Evolutionary conservation across 2,888 invertebrate species (phyloP).

Genomic region (Sphaerophoria taeniata): DNA sequence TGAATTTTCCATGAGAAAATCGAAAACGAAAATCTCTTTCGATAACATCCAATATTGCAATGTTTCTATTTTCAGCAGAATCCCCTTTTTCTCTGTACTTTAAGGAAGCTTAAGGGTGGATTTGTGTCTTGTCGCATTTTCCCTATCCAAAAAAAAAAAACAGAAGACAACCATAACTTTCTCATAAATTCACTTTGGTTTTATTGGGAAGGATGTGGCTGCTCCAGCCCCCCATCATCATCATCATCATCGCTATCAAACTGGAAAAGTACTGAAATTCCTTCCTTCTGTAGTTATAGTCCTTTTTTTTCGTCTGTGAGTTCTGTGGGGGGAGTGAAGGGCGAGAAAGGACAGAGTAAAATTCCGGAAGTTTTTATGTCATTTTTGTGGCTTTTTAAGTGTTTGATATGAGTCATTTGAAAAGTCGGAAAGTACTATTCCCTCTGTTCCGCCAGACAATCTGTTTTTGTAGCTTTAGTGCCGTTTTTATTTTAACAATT

Average conservation of each 20-base stretch:
- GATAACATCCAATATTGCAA: conserved; percentile 48
- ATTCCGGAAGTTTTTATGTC: conserved; percentile 69
- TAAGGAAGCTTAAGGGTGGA: conserved; percentile 57
- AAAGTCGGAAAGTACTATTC: conserved; percentile 60
- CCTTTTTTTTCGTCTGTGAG: too few species aligned
- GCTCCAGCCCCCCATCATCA: too few species aligned
- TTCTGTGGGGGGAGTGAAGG: neutral
- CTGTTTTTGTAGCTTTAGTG: conserved; percentile 69
- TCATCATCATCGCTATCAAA: too few species aligned
- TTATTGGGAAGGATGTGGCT: neutral
- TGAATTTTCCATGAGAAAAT: neutral
- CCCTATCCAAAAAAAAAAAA: neutral
- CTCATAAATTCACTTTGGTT: conserved; percentile 32
- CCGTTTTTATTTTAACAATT: conserved; percentile 54
- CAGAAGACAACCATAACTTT: conserved; percentile 52
- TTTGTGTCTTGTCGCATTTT: conserved; percentile 22
- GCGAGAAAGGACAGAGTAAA: conserved; percentile 3
- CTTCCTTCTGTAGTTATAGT: too few species aligned
- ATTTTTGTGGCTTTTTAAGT: conserved; percentile 74
- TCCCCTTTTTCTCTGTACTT: conserved; percentile 14
- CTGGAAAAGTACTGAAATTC: too few species aligned
- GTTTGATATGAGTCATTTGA: conserved; percentile 73
- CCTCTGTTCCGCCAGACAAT: conserved; percentile 38
- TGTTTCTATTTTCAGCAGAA: conserved; percentile 43
- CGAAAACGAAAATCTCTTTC: conserved; percentile 8